Base-by-base conservation (phyloP, 2,888 invertebrate species). In the Eristalis arbustorum region DNA sequence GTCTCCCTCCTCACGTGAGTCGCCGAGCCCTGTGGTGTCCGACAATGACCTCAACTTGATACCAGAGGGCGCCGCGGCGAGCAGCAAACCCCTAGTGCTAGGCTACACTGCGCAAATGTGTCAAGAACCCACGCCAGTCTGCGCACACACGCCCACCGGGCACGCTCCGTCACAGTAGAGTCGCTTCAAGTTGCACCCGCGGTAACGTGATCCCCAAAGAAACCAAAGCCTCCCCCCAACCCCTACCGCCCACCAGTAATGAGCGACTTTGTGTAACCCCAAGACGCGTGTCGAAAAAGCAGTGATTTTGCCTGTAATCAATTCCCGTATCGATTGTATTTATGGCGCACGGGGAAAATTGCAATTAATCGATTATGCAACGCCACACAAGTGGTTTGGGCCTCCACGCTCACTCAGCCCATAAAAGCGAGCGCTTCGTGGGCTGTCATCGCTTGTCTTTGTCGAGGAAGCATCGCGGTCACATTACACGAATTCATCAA, bases 231-330 rank as follows among this genome's bases (percentile, higher is more conserved):
- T 1, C 18, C 49, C 18, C 25, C 4, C 5, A n/a, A n/a, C 49
- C 4, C 22, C 25, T 3, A 2, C 25, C 25, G 2, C 25, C 25
- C 25, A 25, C 25, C 25, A 25, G 2, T 57, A 62, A 42, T 63
- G 28, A 63, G 56, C 66, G 62, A 63, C 13, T 57, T 40, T 71
- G 73, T 73, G 67, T 62, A 74, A 69, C 18, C 64, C 23, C 64
- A 22, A 23, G 59, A n/a, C 84, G 79, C 84, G 84, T 84, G 84
- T 69, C 84, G 69, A 74, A 62, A n/a, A 84, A 75, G 31, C 59
- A 75, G 31, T 49, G 74, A 74, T n/a, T 84, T 79, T 66, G 84
- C 62, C 56, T 75, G 79, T 75, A 84, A 66, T 75, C 69, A 23
- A 64, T 74, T 74, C 31, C 18, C 66, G 71, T 66, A 79, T 75